Conservation (phyloP, 2,113 vertebrate genomes). For the Aepyceros melampus region DNA sequence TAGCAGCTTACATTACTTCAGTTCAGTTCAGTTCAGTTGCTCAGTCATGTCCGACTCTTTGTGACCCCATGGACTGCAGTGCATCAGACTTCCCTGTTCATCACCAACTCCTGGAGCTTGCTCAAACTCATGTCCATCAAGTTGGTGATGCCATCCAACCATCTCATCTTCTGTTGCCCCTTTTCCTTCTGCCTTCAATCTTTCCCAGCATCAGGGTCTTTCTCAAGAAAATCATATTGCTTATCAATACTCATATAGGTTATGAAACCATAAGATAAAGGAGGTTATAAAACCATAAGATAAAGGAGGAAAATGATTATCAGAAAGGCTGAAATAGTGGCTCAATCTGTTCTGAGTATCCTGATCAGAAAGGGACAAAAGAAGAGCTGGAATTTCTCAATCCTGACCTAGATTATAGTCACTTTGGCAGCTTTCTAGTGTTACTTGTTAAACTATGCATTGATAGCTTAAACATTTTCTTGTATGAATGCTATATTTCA, state of each 20-base stretch:
- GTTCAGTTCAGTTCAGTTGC: not conserved
- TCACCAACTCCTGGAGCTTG: not conserved
- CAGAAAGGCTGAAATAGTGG: not conserved
- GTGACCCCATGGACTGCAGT: not conserved
- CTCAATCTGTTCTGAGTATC: not conserved
- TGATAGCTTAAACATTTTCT: not conserved
- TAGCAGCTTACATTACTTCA: not conserved
- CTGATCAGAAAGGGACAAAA: not conserved
- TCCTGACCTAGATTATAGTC: not conserved
- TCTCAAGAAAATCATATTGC: not conserved
- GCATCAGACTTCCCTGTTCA: not conserved
- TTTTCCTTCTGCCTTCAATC: not conserved
- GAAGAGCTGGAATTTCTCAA: not conserved
- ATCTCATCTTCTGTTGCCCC: not conserved
- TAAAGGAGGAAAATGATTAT: not conserved
- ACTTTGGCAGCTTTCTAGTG: not conserved
- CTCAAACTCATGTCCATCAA: not conserved
- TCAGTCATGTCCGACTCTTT: rapidly evolving
- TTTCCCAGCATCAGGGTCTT: not conserved
- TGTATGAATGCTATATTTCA: not conserved
- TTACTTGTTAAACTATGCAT: not conserved
- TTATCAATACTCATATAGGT: not conserved
- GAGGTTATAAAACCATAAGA: not conserved
- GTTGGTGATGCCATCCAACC: not conserved
- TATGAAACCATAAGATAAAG: too few species aligned